Conservation (phyloP, 2,113 vertebrate genomes). For the Ceyx cyanopectus region DNA sequence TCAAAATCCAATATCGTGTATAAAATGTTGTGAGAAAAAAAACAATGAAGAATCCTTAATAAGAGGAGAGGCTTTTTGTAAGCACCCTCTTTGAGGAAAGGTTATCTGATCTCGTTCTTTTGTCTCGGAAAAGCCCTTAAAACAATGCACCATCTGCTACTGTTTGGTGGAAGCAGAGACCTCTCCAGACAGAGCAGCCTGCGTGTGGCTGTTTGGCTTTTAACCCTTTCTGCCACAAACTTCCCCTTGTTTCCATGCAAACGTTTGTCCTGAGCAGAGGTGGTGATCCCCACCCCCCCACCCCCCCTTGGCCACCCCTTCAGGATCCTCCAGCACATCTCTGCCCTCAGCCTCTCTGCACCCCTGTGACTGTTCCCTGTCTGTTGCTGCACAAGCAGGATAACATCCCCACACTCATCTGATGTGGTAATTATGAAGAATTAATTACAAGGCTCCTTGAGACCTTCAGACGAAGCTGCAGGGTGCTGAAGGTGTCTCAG, state of each 20-base stretch:
- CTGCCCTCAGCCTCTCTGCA: background rate
- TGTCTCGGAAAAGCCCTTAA: constrained; percentile 60
- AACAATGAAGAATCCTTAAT: constrained; percentile 62
- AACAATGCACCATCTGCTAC: constrained; percentile 73
- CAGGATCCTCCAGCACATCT: background rate
- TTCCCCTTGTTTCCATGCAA: background rate
- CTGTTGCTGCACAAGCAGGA: background rate
- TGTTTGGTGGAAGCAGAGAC: constrained; percentile 41
- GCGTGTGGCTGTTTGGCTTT: background rate
- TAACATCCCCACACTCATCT: background rate
- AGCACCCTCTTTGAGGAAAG: constrained; percentile 58
- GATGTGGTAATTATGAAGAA: background rate
- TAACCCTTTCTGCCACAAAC: constrained; percentile 48
- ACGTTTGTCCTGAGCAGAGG: background rate
- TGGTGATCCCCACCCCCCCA: fast-evolving
- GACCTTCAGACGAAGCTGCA: background rate
- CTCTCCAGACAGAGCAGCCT: background rate
- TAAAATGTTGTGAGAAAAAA: constrained; percentile 44
- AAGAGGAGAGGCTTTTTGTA: constrained; percentile 63
- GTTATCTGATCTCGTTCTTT: constrained; percentile 71
- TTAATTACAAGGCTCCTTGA: background rate
- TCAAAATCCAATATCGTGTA: constrained; percentile 48
- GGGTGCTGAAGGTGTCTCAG: background rate
- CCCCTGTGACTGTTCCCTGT: background rate
- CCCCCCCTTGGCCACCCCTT: background rate